Evolutionary conservation across 2,113 vertebrate species (phyloP).

Genomic region (Cephalophus harveyi): DNA sequence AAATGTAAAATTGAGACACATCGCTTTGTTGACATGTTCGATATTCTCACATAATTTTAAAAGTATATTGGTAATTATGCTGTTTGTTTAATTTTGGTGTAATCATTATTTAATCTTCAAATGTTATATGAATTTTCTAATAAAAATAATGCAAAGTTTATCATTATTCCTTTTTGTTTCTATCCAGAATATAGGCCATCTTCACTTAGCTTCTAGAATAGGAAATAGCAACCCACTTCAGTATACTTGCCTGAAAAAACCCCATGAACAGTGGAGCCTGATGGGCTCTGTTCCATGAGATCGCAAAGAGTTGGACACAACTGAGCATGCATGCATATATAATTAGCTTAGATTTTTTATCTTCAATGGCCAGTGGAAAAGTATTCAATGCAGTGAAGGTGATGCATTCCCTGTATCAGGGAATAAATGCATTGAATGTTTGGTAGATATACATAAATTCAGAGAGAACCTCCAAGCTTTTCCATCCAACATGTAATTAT

Average conservation of each 20-base stretch:
- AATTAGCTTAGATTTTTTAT: not conserved
- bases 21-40: slow-evolving; percentile 20
- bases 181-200: not conserved
- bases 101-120: not conserved
- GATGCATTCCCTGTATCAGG: not conserved
- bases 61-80: not conserved
- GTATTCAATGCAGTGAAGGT: not conserved
- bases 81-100: not conserved
- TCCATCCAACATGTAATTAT: not conserved
- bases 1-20: not conserved
- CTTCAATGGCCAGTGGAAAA: accelerated
- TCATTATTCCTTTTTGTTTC: not conserved
- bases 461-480: not conserved
- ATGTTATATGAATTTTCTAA: not conserved
- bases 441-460: not conserved
- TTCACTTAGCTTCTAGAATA: not conserved
- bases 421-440: not conserved
- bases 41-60: not conserved
- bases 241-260: not conserved
- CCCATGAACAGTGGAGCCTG: not conserved
- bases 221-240: not conserved
- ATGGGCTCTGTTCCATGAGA: not conserved
- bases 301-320: not conserved
- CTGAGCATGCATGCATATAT: not conserved
- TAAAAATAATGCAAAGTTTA: not conserved